A percentile compares a stretch with the other conserved stretches of the same genome.
Conservation (phyloP, 2,797 vertebrate genomes). For the Pteronotus mesoamericanus region DNA sequence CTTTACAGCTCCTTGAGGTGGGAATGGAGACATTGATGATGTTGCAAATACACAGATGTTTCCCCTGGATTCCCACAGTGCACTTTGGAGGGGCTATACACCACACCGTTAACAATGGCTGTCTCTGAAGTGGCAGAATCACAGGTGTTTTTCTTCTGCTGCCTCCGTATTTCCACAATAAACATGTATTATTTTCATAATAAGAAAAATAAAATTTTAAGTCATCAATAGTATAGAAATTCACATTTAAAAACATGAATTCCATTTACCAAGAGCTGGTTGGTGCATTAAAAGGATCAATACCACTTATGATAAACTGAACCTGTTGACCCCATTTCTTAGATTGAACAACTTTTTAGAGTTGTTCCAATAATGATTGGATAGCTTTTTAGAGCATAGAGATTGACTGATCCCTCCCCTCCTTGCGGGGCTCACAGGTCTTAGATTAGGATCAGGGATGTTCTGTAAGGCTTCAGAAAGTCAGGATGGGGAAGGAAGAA, state of each 20-base stretch:
- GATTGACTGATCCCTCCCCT: background rate
- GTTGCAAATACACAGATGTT: background rate
- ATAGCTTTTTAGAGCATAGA: background rate
- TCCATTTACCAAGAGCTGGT: background rate
- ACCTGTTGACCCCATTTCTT: background rate
- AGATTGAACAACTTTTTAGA: background rate
- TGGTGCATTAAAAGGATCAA: background rate
- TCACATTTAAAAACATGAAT: background rate
- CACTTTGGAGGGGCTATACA: background rate
- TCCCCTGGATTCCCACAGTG: background rate
- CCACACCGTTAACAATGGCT: background rate
- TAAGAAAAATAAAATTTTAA: background rate
- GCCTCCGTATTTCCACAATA: background rate
- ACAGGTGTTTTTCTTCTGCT: background rate
- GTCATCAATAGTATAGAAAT: background rate
- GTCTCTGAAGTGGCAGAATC: background rate
- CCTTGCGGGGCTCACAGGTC: background rate
- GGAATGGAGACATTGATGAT: background rate
- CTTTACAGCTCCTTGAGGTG: constrained; percentile 48
- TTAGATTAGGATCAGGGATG: background rate
- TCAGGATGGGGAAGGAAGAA: background rate
- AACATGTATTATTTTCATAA: background rate
- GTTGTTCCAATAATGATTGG: too few species aligned
- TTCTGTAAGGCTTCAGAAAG: background rate
- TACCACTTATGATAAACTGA: background rate